Percentiles rank a stretch among this genome's conserved stretches.
phyloP scores from a whole-genome alignment of 1,140 invertebrate genomes.

The Ceratosolen solmsi region DNA sequence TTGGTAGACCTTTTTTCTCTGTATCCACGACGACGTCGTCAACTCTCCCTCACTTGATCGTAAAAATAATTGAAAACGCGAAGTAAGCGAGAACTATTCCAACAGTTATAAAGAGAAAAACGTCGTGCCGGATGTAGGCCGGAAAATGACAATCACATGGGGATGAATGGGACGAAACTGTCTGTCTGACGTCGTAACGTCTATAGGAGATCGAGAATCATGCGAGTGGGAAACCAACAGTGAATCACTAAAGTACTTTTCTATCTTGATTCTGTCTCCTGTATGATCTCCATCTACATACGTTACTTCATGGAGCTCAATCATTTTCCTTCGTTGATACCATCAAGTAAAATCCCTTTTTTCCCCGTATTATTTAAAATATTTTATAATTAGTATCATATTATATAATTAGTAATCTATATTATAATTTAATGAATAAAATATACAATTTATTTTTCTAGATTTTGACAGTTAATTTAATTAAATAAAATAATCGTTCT shows the following conservation, averaged over 20 bases:
- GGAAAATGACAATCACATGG: constrained; percentile 51
- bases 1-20: constrained; percentile 6
- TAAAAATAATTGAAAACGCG: constrained; percentile 51
- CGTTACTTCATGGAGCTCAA: not conserved
- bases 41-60: constrained; percentile 34
- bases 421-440: too few relatives aligned
- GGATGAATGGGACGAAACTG: constrained; percentile 41
- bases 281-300: not conserved
- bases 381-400: too few relatives aligned
- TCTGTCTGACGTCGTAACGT: constrained; percentile 43
- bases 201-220: constrained; percentile 5
- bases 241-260: not conserved
- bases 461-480: too few relatives aligned
- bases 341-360: too few relatives aligned
- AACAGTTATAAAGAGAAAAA: constrained; percentile 34
- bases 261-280: not conserved
- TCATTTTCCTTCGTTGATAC: too few relatives aligned
- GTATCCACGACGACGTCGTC: constrained; percentile 1
- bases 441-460: too few relatives aligned
- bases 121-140: constrained; percentile 40
- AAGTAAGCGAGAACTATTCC: constrained; percentile 12
- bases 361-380: too few relatives aligned
- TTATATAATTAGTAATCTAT: too few relatives aligned
- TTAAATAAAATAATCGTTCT: too few relatives aligned
- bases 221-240: not conserved